phyloP scores from a whole-genome alignment of 2,888 invertebrate genomes.

The Bellardia bayeri region DNA sequence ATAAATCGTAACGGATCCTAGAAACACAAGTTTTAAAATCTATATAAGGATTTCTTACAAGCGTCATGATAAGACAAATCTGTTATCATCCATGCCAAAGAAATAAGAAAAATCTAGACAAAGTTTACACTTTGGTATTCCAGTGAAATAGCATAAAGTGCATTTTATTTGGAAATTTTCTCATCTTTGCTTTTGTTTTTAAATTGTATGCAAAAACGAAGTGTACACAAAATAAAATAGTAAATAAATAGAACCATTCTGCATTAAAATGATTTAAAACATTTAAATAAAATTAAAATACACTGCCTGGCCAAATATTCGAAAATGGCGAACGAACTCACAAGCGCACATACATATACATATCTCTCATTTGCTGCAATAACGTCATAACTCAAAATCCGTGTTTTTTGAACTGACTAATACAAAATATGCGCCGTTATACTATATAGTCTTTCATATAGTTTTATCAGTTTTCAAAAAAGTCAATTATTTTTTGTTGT shows the following conservation, averaged over 20 bases:
- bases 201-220: slow-evolving; percentile 13
- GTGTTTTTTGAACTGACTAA: no score
- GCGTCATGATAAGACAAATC: background rate
- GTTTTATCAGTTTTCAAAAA: no score
- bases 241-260: slow-evolving; percentile 18
- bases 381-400: no score
- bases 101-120: slow-evolving; percentile 7
- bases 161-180: slow-evolving; percentile 37
- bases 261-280: slow-evolving; percentile 21
- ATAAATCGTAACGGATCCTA: no score
- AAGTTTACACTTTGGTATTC: slow-evolving; percentile 61
- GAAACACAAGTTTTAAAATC: no score
- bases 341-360: no score
- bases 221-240: background rate
- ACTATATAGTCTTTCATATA: no score
- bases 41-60: background rate
- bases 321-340: no score
- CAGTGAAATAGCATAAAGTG: slow-evolving; percentile 51
- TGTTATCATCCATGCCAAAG: background rate
- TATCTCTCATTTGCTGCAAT: no score
- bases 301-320: background rate
- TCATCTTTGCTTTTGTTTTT: slow-evolving; percentile 29
- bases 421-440: no score
- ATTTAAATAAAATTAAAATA: slow-evolving; percentile 10
- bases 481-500: no score